Evolutionary conservation across 2,888 invertebrate species (phyloP).

Genomic region (Chloromyia formosa): DNA sequence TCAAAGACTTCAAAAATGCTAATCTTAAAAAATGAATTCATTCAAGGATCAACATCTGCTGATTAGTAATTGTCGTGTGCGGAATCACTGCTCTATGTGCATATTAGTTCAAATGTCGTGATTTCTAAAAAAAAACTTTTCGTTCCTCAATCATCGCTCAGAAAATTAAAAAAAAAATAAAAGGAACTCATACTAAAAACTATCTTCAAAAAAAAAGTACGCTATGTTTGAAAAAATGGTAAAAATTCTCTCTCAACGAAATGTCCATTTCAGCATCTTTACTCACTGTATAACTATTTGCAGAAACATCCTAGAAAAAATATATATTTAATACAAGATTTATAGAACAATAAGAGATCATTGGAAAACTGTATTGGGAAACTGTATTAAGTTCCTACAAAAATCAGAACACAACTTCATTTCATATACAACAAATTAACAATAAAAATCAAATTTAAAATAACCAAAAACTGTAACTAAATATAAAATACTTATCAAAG

Average conservation of each 20-base stretch:
- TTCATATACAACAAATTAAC: neutral
- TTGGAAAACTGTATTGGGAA: neutral
- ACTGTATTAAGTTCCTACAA: neutral
- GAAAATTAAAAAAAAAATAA: too few relatives aligned
- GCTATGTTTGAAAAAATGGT: neutral
- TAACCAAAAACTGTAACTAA: neutral
- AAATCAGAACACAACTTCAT: neutral
- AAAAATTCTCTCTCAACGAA: neutral
- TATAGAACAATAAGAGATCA: neutral
- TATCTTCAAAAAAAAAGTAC: neutral
- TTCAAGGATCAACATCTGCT: too few relatives aligned
- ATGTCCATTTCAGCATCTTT: slow-evolving; percentile 22
- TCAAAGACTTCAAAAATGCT: too few relatives aligned
- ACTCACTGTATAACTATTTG: slow-evolving; percentile 52
- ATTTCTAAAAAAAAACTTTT: too few relatives aligned
- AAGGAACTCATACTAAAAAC: neutral
- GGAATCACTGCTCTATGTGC: too few relatives aligned
- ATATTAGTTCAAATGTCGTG: too few relatives aligned
- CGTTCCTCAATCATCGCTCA: too few relatives aligned
- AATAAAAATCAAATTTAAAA: neutral
- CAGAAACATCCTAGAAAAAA: slow-evolving; percentile 51
- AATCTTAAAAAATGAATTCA: too few relatives aligned
- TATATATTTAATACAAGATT: slow-evolving; percentile 20
- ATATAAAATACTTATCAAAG: neutral
- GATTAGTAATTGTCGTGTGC: too few relatives aligned